Evolutionary conservation across 2,888 invertebrate genomes (phyloP).

Genomic region (Phaonia tiefii): DNA sequence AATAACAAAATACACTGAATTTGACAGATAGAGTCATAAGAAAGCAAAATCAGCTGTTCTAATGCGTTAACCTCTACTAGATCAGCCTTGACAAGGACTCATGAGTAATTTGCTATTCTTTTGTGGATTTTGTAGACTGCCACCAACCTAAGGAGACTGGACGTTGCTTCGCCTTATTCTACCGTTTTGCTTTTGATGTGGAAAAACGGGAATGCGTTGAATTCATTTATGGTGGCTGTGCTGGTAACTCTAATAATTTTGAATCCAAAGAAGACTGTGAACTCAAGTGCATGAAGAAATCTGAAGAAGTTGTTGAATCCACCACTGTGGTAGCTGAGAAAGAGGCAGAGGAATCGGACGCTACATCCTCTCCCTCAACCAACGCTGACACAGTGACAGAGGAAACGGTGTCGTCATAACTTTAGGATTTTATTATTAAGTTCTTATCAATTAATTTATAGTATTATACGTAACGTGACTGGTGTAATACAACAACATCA

Average conservation of each 20-base stretch:
- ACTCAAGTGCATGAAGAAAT: conserved; percentile 80
- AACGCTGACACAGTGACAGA: conserved; percentile 54
- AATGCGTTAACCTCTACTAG: too few relatives aligned
- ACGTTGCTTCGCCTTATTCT: conserved; percentile 85
- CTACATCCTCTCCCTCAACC: conserved; percentile 26
- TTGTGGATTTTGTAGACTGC: conserved; percentile 79
- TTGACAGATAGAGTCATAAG: too few relatives aligned
- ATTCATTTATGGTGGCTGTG: conserved; percentile 88
- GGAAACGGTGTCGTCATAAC: conserved; percentile 2
- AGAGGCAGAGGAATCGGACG: neutral
- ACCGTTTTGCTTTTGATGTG: conserved; percentile 75
- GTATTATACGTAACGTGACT: too few relatives aligned
- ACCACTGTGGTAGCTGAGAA: conserved; percentile 30
- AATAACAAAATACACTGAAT: too few relatives aligned
- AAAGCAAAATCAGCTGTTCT: too few relatives aligned
- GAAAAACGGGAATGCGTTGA: conserved; percentile 83
- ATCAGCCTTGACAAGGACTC: too few relatives aligned
- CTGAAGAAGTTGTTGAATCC: neutral
- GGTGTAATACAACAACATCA: too few relatives aligned
- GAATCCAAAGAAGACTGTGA: conserved; percentile 84
- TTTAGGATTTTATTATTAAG: neutral
- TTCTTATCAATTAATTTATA: conserved; percentile 6
- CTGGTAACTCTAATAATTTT: conserved; percentile 92
- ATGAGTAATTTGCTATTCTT: neutral
- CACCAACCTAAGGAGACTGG: conserved; percentile 85